Evolutionary conservation across 2,888 invertebrate genomes (phyloP), one percentile per base, ranked within the genome.

Genomic region (Leucophenga maculata): DNA sequence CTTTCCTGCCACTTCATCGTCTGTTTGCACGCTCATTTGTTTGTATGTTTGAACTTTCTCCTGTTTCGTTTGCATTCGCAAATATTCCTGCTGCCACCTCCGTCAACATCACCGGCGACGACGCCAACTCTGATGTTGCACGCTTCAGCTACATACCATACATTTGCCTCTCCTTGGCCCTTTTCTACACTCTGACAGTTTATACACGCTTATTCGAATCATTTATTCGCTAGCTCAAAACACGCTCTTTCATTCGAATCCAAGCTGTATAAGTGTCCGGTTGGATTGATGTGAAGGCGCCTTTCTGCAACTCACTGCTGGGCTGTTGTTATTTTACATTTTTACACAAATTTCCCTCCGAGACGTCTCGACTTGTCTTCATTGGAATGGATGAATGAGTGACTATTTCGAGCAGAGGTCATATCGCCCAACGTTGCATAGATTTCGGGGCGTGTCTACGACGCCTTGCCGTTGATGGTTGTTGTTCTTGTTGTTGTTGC

Each of bases 1-100:
- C 62, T 64, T 64, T 64, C 62, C 62, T 64, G 62, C 62, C 62
- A 64, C 48, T 64, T 64, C 62, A 44, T 32, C 50, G 57, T 73
- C 75, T 86, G 85, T 86, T 86, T 84, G 82, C 84, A 79, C 85
- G 83, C 85, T 84, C 86, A 85, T 85, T 86, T 85, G 85, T 84
- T 86, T 85, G 83, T 82, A 76, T 86, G 79, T 86, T 86, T 85
- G 84, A 84, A 86, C 86, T 86, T 86, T 86, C 86, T 85, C 86
- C 80, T 84, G 82, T 85, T 86, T 85, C 86, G 86, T 86, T 86
- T 86, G 84, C 85, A 85, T 85, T 83, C 74, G 86, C 82, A 86
- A 84, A 86, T 86, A 84, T 85, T 82, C 82, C 82, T 79, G 81
- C 72, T 69, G 73, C 70, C 76, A 39, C 39, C 39, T 39, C 39